phyloP scores from a whole-genome alignment of 2,113 vertebrate genomes.

The Notarius lentiginosus region DNA sequence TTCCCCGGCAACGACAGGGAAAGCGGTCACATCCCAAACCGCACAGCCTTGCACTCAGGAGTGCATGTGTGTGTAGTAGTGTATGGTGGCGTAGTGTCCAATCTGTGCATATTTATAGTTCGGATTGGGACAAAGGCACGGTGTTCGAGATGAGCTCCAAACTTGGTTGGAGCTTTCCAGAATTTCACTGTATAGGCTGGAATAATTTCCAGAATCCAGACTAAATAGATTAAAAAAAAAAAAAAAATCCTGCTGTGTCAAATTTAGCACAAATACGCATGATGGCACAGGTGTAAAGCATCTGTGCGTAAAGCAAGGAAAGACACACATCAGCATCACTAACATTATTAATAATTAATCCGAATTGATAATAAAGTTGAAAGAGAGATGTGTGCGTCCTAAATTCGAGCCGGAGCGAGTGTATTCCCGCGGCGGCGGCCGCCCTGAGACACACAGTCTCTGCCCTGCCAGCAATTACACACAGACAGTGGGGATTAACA shows the following conservation, averaged over 20 bases:
- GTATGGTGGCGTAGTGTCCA: not conserved
- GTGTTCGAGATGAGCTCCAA: not conserved
- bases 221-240: not conserved
- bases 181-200: too few species aligned
- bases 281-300: not conserved
- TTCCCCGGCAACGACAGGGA: constrained; percentile 70
- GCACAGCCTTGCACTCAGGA: not conserved
- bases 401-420: constrained; percentile 43
- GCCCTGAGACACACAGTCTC: constrained; percentile 56
- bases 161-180: not conserved
- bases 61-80: not conserved
- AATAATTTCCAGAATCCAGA: not conserved
- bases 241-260: not conserved
- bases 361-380: not conserved
- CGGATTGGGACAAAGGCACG: not conserved
- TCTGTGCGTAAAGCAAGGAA: not conserved
- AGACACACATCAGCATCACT: not conserved
- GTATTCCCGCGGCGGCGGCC: constrained; percentile 59
- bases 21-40: constrained; percentile 12
- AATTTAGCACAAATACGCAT: not conserved
- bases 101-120: not conserved
- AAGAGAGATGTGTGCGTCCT: constrained; percentile 45
- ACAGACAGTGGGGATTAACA: constrained; percentile 47
- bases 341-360: not conserved
- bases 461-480: constrained; percentile 65